Evolutionary conservation across 2,888 invertebrate genomes (phyloP), one percentile per base, ranked within the genome.

Genomic region (Camptogramma bilineatum): DNA sequence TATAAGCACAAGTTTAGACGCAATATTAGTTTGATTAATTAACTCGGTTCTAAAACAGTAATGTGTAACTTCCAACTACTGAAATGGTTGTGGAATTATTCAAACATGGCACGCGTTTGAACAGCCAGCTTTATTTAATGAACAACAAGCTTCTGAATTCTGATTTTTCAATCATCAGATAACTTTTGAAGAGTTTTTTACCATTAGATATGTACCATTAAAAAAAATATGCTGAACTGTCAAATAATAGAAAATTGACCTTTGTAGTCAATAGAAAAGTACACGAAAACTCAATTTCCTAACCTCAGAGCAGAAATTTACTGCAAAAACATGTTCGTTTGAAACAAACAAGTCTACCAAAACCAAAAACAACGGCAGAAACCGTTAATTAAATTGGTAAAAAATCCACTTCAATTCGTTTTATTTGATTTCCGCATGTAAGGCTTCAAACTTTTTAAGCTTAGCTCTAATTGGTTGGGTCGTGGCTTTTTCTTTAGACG

Each of bases 391-490:
- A 64, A 64, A 64, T 60, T 55, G 51, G 18, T 39, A 55, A 64
- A 55, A 51, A 64, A 52, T 51, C 55, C 51, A 47, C 51, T 59
- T 52, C 39, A 16, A 24, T 42, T 59, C 17, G 24, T 60, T 64
- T 54, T 56, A 64, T 64, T 64, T 47, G 39, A 13, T 54, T 48
- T 64, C 54, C 21, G 17, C 18, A 31, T 54, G 28, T 62, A 55
- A 55, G 39, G 59, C 47, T 60, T 64, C 52, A 42, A 48, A 56
- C 64, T 55, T 64, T 59, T 61, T 55, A 58, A 61, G 57, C 67
- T 58, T 34, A 46, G 54, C 58, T 50, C 54, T 67, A 70, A 70
- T 70, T 70, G 60, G 62, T 61, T 19, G 47, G 34, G 46, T 54
- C 44, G 17, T 42, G 52, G 50, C 54, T 64, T 53, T 64, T 31